A percentile compares a stretch with the other conserved stretches of the same genome.
phyloP scores from a whole-genome alignment of 64 coral and sea anemone species.

The Montipora sp. region DNA sequence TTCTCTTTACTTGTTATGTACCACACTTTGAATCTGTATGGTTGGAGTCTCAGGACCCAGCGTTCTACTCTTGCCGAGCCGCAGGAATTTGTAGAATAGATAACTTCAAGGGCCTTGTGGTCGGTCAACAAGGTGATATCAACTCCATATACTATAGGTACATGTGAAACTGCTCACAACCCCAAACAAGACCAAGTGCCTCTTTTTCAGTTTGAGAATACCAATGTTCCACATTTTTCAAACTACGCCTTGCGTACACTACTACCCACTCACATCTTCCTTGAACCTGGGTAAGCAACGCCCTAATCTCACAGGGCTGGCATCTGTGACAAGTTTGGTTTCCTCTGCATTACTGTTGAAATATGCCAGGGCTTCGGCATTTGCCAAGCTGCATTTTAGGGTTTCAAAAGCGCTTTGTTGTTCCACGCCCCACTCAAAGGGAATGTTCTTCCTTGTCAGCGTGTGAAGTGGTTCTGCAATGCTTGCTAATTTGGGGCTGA shows the following conservation, averaged over 20 bases:
- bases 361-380: conserved; percentile 50
- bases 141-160: conserved; percentile 57
- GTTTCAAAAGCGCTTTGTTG: conserved; percentile 49
- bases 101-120: conserved; percentile 57
- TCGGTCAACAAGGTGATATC: conserved; percentile 48
- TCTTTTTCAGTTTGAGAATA: conserved; percentile 69
- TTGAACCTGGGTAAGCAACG: conserved; percentile 42
- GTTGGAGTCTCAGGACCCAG: conserved; percentile 49
- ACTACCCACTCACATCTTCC: neutral
- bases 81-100: conserved; percentile 49
- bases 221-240: conserved; percentile 16
- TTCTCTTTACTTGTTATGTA: conserved; percentile 17
- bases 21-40: conserved; percentile 33
- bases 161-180: conserved; percentile 36
- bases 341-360: conserved; percentile 63
- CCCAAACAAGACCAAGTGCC: conserved; percentile 18
- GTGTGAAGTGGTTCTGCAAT: too few species aligned
- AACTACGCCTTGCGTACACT: conserved; percentile 34
- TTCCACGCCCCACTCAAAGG: conserved; percentile 35
- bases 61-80: conserved; percentile 41
- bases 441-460: conserved; percentile 14
- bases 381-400: conserved; percentile 1
- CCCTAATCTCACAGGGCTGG: conserved; percentile 53
- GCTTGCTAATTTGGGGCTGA: too few species aligned
- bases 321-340: conserved; percentile 51